Conservation (phyloP, 2,113 vertebrate genomes). For the Lontra canadensis region DNA sequence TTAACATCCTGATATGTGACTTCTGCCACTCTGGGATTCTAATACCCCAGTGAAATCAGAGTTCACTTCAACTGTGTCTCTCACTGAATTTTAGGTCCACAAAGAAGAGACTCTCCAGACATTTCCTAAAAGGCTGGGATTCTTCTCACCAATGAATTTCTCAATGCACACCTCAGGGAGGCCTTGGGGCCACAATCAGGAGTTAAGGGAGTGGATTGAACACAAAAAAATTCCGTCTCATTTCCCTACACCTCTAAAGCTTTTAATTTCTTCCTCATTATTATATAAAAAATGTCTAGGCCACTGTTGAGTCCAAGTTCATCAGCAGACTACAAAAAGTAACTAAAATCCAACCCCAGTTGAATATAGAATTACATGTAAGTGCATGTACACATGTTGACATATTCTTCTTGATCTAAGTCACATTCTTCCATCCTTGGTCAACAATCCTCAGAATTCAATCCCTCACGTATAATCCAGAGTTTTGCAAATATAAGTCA, state of each 20-base stretch:
- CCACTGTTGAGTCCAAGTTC: neutral
- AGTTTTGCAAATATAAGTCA: neutral
- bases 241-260: neutral
- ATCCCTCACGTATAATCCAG: neutral
- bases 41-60: neutral
- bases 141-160: neutral
- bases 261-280: neutral
- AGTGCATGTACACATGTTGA: neutral
- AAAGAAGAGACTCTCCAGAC: neutral
- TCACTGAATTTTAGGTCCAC: neutral
- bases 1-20: neutral
- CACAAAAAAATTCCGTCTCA: neutral
- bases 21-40: neutral
- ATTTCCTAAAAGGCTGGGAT: neutral
- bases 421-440: neutral
- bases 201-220: neutral
- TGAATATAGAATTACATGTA: neutral
- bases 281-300: neutral
- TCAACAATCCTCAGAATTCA: neutral
- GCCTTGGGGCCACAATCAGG: neutral
- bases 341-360: neutral
- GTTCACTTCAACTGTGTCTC: neutral
- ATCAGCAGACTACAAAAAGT: neutral
- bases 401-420: neutral
- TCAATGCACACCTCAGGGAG: neutral